Percentiles rank a stretch among this genome's conserved stretches.
Conservation (phyloP, 2,888 invertebrate species). For the Diaphora mendica region DNA sequence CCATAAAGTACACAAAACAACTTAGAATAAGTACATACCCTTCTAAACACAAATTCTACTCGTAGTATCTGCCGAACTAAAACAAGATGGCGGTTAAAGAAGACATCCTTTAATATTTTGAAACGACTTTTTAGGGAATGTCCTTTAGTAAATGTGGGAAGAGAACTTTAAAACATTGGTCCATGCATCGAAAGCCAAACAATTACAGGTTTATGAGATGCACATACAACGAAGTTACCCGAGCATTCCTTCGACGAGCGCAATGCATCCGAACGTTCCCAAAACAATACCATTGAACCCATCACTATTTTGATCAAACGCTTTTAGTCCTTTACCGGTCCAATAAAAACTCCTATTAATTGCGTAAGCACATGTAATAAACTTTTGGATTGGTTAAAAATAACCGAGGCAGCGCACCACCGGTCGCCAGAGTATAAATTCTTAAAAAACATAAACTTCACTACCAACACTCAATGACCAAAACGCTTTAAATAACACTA, state of each 20-base stretch:
- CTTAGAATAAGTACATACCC: background rate
- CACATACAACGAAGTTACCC: conserved; percentile 34
- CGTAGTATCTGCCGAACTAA: background rate
- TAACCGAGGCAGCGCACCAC: conserved; percentile 76
- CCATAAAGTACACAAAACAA: background rate
- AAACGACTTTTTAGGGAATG: background rate
- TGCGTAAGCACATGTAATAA: conserved; percentile 84
- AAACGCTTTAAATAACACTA: conserved; percentile 55
- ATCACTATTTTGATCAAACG: conserved; percentile 71
- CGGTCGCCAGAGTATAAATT: conserved; percentile 77
- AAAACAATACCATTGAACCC: conserved; percentile 60
- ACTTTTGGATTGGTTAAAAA: conserved; percentile 84
- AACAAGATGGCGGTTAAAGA: background rate
- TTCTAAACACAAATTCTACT: no score
- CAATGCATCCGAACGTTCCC: conserved; percentile 49
- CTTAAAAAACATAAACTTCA: conserved; percentile 85
- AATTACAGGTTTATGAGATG: conserved; percentile 41
- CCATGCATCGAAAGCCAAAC: conserved; percentile 33
- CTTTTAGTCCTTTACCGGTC: conserved; percentile 81
- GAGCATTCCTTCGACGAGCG: conserved; percentile 38
- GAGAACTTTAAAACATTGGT: conserved; percentile 19
- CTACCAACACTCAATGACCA: conserved; percentile 39
- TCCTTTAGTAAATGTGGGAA: conserved; percentile 22
- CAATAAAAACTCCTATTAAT: conserved; percentile 85
- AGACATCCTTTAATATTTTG: background rate